Evolutionary conservation across 2,113 vertebrate genomes (phyloP).

Genomic region (Tragelaphus buxtoni): DNA sequence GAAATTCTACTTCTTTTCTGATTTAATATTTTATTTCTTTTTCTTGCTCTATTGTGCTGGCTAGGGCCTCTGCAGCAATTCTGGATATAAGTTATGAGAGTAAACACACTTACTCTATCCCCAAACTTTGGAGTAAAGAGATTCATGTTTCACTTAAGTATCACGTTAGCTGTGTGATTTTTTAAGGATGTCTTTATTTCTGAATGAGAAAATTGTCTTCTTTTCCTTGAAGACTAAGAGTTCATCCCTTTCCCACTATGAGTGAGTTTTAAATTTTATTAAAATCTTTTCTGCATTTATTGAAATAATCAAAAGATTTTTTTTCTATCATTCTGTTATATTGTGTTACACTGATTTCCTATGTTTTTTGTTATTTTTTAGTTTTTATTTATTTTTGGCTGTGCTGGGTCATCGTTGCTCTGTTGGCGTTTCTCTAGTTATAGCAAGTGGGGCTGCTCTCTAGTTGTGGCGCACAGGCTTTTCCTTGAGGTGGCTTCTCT

Average conservation of each 20-base stretch:
- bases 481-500: background rate
- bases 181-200: background rate
- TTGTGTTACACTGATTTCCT: background rate
- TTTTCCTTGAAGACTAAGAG: background rate
- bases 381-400: background rate
- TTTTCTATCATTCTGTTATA: background rate
- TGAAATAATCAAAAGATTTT: background rate
- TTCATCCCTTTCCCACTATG: background rate
- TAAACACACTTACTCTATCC: background rate
- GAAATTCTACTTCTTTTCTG: background rate
- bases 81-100: background rate
- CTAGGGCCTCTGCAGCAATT: background rate
- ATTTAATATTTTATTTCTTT: conserved; percentile 3
- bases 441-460: background rate
- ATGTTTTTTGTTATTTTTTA: background rate
- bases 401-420: background rate
- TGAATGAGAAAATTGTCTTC: background rate
- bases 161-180: background rate
- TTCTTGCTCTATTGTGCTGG: background rate
- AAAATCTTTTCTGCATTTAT: background rate
- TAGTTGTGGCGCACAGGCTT: background rate
- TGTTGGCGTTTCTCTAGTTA: background rate
- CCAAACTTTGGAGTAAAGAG: background rate
- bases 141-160: background rate
- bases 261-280: conserved; percentile 2